Conservation (phyloP, 2,888 invertebrate genomes). For the Andrena marginata region DNA sequence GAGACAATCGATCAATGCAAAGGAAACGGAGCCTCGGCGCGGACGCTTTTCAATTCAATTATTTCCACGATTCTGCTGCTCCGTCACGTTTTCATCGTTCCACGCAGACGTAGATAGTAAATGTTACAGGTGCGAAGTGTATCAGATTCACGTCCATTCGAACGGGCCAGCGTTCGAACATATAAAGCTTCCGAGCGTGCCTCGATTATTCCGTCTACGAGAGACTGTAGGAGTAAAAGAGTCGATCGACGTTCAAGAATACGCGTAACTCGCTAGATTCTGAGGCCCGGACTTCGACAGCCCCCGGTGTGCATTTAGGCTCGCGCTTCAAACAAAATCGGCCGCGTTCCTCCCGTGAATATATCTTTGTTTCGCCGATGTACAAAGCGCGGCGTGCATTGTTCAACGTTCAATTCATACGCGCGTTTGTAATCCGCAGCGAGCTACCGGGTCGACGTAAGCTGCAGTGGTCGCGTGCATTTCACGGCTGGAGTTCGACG, state of each 20-base stretch:
- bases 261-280: not conserved
- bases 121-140: not conserved
- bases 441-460: constrained; percentile 35
- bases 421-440: constrained; percentile 49
- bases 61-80: constrained; percentile 41
- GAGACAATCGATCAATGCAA: constrained; percentile 27
- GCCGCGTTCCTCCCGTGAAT: constrained; percentile 11
- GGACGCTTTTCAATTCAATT: constrained; percentile 31
- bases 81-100: no score
- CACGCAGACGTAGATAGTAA: not conserved
- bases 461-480: constrained; percentile 39
- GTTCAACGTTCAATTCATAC: constrained; percentile 50
- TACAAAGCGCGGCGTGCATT: constrained; percentile 46
- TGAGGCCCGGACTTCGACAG: not conserved
- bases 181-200: no score
- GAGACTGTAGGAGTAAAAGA: not conserved
- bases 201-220: no score
- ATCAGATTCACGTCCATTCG: constrained; percentile 3
- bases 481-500: constrained; percentile 46
- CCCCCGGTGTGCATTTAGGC: constrained; percentile 1
- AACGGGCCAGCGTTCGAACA: not conserved
- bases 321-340: constrained; percentile 42
- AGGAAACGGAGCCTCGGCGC: constrained; percentile 32
- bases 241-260: not conserved
- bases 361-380: constrained; percentile 43